Percentiles rank a stretch among this genome's conserved stretches.
Evolutionary conservation across 2,113 vertebrate species (phyloP).

Genomic region (Oenanthe melanoleuca): DNA sequence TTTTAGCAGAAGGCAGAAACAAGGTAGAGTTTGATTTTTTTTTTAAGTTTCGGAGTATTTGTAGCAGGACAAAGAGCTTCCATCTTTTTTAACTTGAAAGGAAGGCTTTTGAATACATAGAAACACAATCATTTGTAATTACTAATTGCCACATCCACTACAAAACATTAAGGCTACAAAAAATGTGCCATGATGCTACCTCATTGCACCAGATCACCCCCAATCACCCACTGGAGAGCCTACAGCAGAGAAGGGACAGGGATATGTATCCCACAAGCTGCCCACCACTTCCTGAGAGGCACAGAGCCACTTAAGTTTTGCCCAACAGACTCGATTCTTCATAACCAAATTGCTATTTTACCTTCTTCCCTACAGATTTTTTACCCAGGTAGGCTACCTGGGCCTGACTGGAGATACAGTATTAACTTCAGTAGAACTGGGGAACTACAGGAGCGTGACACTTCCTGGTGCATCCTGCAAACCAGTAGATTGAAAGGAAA

Average conservation of each 20-base stretch:
- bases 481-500: background rate
- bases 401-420: fast-evolving
- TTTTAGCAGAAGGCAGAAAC: background rate
- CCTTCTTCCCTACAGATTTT: background rate
- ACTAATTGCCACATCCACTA: background rate
- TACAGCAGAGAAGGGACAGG: background rate
- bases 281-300: background rate
- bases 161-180: background rate
- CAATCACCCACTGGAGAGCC: background rate
- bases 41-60: background rate
- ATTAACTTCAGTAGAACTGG: background rate
- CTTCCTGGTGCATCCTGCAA: background rate
- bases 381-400: background rate
- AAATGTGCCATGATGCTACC: fast-evolving
- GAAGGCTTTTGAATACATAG: background rate
- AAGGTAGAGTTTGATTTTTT: background rate
- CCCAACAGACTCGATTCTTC: fast-evolving
- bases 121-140: background rate
- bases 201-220: background rate
- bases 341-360: background rate
- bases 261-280: background rate
- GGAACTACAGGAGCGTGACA: background rate
- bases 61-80: background rate
- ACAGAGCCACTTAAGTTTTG: background rate
- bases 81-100: background rate